Conservation (phyloP, 2,888 invertebrate species). For the Luffia ferchaultella region DNA sequence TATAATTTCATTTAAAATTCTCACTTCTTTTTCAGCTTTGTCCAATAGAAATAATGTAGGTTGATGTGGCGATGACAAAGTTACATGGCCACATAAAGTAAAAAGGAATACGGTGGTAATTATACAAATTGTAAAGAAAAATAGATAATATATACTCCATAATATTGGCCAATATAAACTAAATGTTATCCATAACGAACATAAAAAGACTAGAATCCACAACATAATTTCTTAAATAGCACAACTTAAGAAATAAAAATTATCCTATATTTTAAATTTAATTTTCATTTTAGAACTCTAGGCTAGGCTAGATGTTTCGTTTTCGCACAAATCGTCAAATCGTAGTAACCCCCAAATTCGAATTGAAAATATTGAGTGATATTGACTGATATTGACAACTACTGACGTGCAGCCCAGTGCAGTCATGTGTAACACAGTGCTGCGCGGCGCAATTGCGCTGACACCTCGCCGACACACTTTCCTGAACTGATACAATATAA, state of each 20-base stretch:
- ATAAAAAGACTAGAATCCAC: slow-evolving; percentile 30
- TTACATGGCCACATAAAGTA: slow-evolving; percentile 69
- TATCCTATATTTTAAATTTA: not conserved
- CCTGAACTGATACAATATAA: too few species aligned
- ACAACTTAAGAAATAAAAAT: slow-evolving; percentile 8
- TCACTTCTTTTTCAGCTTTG: slow-evolving; percentile 67
- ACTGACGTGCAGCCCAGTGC: too few species aligned
- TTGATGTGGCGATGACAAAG: slow-evolving; percentile 71
- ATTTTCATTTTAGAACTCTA: too few species aligned
- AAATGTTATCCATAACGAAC: slow-evolving; percentile 32
- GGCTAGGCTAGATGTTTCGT: too few species aligned
- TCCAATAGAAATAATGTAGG: slow-evolving; percentile 66
- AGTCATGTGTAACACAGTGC: too few species aligned
- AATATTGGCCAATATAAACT: slow-evolving; percentile 39
- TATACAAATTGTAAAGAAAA: slow-evolving; percentile 31
- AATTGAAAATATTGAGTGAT: too few species aligned
- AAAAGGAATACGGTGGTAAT: slow-evolving; percentile 34
- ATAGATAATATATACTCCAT: slow-evolving; percentile 36
- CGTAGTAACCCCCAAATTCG: too few species aligned
- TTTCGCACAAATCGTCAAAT: too few species aligned
- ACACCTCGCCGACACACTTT: too few species aligned
- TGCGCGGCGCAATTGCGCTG: too few species aligned
- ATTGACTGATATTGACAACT: too few species aligned
- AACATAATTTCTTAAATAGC: slow-evolving; percentile 29
- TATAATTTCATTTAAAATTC: slow-evolving; percentile 66